These are phyloP conservation scores for Heliconius melpomene DNA, from an alignment of 1,140 invertebrate species.

Conservation along the genomic window DNA sequence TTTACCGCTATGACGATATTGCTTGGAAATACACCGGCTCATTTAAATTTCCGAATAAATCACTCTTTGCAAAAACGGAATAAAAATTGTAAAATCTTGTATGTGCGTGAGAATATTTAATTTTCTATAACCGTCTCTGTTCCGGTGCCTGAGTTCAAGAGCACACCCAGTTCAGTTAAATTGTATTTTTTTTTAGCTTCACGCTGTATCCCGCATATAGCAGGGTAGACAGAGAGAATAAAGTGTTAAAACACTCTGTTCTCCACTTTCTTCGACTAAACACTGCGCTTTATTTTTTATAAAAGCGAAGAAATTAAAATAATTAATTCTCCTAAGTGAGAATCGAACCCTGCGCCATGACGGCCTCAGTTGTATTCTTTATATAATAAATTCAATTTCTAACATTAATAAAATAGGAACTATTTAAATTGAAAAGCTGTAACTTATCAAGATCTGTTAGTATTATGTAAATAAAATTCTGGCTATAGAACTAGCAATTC, in stretches of 20 bases:
- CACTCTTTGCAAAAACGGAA: conserved; percentile 22
- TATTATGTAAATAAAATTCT: neutral
- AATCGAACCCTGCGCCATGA: too few species aligned
- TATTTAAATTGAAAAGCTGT: neutral
- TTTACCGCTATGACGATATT: neutral
- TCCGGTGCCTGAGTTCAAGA: conserved; percentile 47
- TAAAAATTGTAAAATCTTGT: conserved; percentile 20
- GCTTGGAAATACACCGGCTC: neutral
- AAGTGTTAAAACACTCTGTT: too few species aligned
- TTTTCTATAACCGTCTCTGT: conserved; percentile 48
- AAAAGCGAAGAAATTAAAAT: too few species aligned
- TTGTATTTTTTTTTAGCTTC: too few species aligned
- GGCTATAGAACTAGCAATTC: neutral
- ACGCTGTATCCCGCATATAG: too few species aligned
- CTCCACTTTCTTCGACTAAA: too few species aligned
- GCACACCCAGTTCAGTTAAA: neutral
- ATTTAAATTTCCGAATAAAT: conserved; percentile 13
- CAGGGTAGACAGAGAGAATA: too few species aligned
- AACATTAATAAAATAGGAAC: too few species aligned
- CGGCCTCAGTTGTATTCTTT: too few species aligned
- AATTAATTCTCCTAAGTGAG: too few species aligned
- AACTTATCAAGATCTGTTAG: neutral
- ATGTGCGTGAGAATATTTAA: conserved; percentile 59
- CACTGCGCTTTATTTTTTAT: too few species aligned
- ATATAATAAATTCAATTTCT: too few species aligned